Evolutionary conservation across 92 coral and sea anemone species (phyloP), one percentile per base, ranked within the genome.

Genomic region (Muricea muricata): DNA sequence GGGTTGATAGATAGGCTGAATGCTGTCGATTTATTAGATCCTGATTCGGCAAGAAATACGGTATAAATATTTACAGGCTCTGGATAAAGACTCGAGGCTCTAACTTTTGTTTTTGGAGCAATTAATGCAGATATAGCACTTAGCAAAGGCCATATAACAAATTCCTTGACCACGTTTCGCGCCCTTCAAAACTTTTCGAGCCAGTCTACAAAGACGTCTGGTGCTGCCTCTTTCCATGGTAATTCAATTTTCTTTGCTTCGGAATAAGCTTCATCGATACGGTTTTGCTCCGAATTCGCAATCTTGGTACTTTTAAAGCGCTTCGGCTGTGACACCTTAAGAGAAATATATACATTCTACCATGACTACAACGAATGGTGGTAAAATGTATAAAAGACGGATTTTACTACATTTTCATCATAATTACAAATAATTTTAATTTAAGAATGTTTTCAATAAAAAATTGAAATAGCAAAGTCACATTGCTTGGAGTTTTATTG

Each of bases 11-110:
- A 2, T 0, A 35, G 50, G 31, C 77, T 70, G 14, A 70, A 34
- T 5, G 77, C 52, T 5, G 52, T 70, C 10, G 77, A 70, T 11
- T 70, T 70, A 35, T 70, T 70, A 0, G 77, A 70, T 6, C 77
- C 77, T 0, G 77, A 70, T 70, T 70, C 77, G 20, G 77, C 77
- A 37, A 70, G 31, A 24, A 70, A 70, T 28, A 70, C 17, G 3
- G 77, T 70, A 70, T 32, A 70, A 32, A 70, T 70, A 18, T 70
- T 58, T 15, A 58, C 67, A 5, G 67, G 25, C 34, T 58, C 5
- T 15, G 67, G 67, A 18, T 58, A 58, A 24, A 58, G 67, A 18
- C 67, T 58, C 24, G 67, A 58, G 10, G 67, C 25, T 18, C 18
- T 58, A 1, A 58, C 67, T 15, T 58, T 58, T 1, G 67, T 58